phyloP scores from a whole-genome alignment of 1,140 invertebrate genomes.

The Drosophila ercepeae region DNA sequence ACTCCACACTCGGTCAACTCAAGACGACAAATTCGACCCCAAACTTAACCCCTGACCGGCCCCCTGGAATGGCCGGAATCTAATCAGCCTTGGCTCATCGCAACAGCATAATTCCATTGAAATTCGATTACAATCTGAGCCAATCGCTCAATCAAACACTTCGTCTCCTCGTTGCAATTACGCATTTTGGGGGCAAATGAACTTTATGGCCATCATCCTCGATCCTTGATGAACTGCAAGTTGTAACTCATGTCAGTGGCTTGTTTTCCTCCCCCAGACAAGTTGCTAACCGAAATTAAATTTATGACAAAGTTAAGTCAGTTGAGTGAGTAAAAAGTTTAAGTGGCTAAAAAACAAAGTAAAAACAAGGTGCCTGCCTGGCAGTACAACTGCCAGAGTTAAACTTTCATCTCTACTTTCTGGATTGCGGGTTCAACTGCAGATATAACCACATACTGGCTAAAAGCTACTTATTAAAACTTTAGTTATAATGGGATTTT shows the following conservation, averaged over 20 bases:
- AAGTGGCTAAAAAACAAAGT: constrained; percentile 20
- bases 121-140: constrained; percentile 54
- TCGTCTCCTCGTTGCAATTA: constrained; percentile 51
- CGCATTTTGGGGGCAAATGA: constrained; percentile 24
- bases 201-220: background rate
- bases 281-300: constrained; percentile 17
- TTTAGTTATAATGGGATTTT: background rate
- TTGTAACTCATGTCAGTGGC: background rate
- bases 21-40: background rate
- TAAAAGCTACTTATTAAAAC: background rate
- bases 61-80: constrained; percentile 3
- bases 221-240: too few relatives aligned
- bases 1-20: constrained; percentile 7
- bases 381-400: too few relatives aligned
- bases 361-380: background rate
- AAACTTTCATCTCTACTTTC: background rate
- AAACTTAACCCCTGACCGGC: background rate
- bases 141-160: constrained; percentile 69
- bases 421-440: background rate
- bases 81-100: constrained; percentile 9
- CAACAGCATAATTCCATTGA: constrained; percentile 60
- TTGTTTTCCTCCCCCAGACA: background rate
- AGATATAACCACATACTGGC: background rate
- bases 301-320: constrained; percentile 5
- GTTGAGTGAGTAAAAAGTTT: constrained; percentile 9